Conservation (phyloP, 1,140 invertebrate species). For the Triops longicaudatus region DNA sequence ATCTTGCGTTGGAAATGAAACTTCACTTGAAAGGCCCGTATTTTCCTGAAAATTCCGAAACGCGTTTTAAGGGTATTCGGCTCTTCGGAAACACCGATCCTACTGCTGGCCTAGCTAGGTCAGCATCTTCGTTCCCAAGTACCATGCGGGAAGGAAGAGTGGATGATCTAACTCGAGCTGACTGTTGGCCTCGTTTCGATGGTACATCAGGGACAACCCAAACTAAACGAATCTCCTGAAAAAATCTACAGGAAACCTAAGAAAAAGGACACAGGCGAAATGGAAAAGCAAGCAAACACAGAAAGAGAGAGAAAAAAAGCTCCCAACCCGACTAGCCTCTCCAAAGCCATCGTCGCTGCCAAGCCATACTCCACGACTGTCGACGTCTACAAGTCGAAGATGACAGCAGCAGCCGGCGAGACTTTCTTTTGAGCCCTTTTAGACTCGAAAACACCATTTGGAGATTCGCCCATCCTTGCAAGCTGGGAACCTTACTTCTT, state of each 20-base stretch:
- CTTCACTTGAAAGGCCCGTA: background rate
- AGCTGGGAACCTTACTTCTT: background rate
- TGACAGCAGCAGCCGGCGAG: slow-evolving; percentile 13
- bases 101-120: background rate
- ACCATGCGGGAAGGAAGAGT: background rate
- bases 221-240: slow-evolving; percentile 3
- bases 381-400: slow-evolving; percentile 11
- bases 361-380: slow-evolving; percentile 11
- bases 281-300: background rate
- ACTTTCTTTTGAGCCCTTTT: background rate
- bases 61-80: background rate
- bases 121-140: background rate
- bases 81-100: background rate
- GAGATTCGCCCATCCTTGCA: slow-evolving; percentile 4
- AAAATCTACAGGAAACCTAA: background rate
- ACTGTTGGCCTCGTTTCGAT: slow-evolving; percentile 11
- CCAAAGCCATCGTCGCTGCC: slow-evolving; percentile 13
- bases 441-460: slow-evolving; percentile 3
- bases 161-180: slow-evolving; percentile 2
- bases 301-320: background rate
- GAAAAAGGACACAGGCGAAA: background rate
- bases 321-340: background rate
- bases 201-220: slow-evolving; percentile 6
- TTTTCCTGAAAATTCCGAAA: background rate
- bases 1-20: background rate